Evolutionary conservation across 2,113 vertebrate species (phyloP).

Genomic region (Misgurnus mizolepis): DNA sequence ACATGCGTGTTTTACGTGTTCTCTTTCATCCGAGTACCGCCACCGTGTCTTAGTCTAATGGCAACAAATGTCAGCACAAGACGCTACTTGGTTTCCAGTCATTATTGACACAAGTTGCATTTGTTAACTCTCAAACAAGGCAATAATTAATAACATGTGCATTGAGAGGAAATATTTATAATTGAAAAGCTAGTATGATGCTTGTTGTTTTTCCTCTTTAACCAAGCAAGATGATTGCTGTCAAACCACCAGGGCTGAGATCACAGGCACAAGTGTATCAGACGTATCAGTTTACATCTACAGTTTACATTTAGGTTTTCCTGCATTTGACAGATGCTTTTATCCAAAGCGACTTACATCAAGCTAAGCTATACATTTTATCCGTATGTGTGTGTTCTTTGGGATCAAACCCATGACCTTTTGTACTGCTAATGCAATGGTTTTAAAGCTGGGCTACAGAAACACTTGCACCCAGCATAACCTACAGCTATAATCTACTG

Average conservation of each 20-base stretch:
- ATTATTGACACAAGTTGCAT: constrained; percentile 36
- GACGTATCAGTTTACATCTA: too few relatives aligned
- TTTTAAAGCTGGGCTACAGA: too few relatives aligned
- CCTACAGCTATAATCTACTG: too few relatives aligned
- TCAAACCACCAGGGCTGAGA: not conserved
- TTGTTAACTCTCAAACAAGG: constrained; percentile 18
- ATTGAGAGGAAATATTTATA: constrained; percentile 13
- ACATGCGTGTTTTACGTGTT: not conserved
- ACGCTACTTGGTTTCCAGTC: constrained; percentile 18
- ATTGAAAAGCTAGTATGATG: constrained; percentile 1
- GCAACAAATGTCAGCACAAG: constrained; percentile 3
- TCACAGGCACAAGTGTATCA: not conserved
- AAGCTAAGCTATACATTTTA: not conserved
- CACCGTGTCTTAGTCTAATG: not conserved
- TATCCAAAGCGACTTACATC: not conserved
- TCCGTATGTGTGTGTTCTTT: not conserved
- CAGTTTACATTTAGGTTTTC: too few relatives aligned
- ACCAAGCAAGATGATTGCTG: not conserved
- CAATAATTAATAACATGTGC: constrained; percentile 18
- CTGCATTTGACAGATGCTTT: not conserved
- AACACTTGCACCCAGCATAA: too few relatives aligned
- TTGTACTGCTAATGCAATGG: too few relatives aligned
- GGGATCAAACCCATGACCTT: too few relatives aligned
- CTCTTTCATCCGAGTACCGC: constrained; percentile 3
- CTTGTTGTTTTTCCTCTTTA: not conserved